Conservation (phyloP, 1,140 invertebrate species). For the Theocolax elegans region DNA sequence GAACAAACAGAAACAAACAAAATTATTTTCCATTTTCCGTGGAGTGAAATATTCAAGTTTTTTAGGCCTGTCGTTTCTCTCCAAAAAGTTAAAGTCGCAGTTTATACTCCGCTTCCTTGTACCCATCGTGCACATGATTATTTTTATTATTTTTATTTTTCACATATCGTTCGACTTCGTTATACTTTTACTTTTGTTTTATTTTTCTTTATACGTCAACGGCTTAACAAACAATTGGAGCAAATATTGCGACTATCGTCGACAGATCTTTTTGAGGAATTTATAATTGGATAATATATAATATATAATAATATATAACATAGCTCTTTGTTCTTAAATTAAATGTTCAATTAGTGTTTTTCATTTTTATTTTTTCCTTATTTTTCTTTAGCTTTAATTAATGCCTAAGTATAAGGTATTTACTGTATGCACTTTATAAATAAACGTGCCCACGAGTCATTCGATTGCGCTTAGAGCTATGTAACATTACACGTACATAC, state of each 20-base stretch:
- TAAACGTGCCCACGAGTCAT: slow-evolving; percentile 40
- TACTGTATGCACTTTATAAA: slow-evolving; percentile 34
- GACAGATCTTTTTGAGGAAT: slow-evolving; percentile 32
- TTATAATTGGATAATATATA: slow-evolving; percentile 16
- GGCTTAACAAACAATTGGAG: slow-evolving; percentile 21
- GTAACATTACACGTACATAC: slow-evolving; percentile 38
- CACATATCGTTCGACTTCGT: too few relatives aligned
- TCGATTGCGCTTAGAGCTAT: slow-evolving; percentile 40
- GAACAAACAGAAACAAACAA: slow-evolving; percentile 33
- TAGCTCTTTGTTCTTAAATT: slow-evolving; percentile 36
- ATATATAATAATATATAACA: slow-evolving; percentile 31
- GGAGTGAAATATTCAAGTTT: slow-evolving; percentile 33
- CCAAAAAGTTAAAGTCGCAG: slow-evolving; percentile 16
- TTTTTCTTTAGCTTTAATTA: slow-evolving; percentile 2
- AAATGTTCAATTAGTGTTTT: slow-evolving; percentile 34
- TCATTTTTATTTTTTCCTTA: slow-evolving; percentile 3
- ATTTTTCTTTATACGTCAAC: slow-evolving; percentile 12
- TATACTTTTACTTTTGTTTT: not conserved
- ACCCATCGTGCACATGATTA: too few relatives aligned
- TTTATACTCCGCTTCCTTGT: slow-evolving; percentile 6
- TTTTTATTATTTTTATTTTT: not conserved
- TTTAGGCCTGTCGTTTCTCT: slow-evolving; percentile 30
- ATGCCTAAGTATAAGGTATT: slow-evolving; percentile 25
- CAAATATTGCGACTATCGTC: slow-evolving; percentile 13
- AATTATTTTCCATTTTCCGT: slow-evolving; percentile 2